Evolutionary conservation across 1,140 invertebrate genomes (phyloP), one percentile per base, ranked within the genome.

Genomic region (Drosophila sechellia): DNA sequence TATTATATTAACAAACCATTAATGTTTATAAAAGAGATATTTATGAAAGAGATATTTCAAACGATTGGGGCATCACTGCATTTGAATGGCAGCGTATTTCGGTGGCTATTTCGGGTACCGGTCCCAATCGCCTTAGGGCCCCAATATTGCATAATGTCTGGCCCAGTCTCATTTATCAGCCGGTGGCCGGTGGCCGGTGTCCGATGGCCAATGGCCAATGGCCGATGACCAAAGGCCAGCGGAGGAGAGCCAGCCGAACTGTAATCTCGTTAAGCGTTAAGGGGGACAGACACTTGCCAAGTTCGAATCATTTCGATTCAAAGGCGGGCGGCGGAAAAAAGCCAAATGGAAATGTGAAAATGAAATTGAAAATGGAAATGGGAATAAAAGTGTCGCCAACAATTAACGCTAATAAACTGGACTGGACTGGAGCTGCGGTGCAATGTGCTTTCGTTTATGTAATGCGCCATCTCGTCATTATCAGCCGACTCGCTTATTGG

Each of bases 251-350:
- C 10, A 31, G 31, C 20, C 65, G 43, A 40, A 57, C 48, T 40
- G 61, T 76, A 84, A 84, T 84, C 80, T 84, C 69, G 77, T 84
- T 84, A 84, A 84, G 71, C 80, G 80, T 84, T 84, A 84, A 84
- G 35, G 50, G 64, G 78, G 45, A 49, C 60, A 46, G 34, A 59
- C 69, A 34, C 57, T 63, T 63, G 52, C 46, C 65, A 57, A 58
- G 48, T 55, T 45, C 56, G 75, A 48, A 39, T 39, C 11, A 13
- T 10, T 31, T 31, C 43, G 58, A 45, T 43, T 43, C 6, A 65
- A 49, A 39, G 61, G 60, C 31, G 37, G 40, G 49, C 31, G 39
- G 40, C 45, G 66, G 50, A 53, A 71, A 39, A 31, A 46, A 59
- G 35, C 35, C 12, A 27, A 53, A 22, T 43, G 34, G 46, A 72